phyloP scores from a whole-genome alignment of 2,113 vertebrate species.

The Rostratula benghalensis region DNA sequence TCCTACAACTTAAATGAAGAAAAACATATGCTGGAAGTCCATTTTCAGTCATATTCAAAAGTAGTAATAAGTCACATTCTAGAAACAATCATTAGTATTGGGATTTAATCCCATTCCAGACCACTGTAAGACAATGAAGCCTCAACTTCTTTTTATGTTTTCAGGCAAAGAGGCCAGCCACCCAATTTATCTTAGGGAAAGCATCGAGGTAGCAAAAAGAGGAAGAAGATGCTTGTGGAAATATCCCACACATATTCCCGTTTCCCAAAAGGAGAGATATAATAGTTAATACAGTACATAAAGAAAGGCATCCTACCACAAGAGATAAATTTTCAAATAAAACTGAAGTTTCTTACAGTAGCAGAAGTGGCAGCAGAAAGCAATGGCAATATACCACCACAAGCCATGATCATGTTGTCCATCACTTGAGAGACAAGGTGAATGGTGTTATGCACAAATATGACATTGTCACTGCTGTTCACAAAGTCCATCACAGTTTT shows the following conservation, averaged over 20 bases:
- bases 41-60: neutral
- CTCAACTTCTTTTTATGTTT: neutral
- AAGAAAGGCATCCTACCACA: neutral
- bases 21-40: neutral
- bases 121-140: neutral
- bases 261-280: neutral
- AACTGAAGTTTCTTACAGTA: constrained; percentile 81
- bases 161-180: neutral
- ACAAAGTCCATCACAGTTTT: constrained; percentile 98
- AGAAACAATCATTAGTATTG: neutral
- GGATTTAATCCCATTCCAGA: neutral
- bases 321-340: neutral
- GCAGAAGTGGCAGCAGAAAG: constrained; percentile 96
- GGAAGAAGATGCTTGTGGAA: neutral
- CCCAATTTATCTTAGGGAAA: neutral
- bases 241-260: neutral
- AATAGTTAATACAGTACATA: neutral
- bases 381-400: constrained; percentile 94
- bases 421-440: constrained; percentile 98
- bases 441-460: constrained; percentile 98
- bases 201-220: neutral
- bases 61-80: neutral
- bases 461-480: constrained; percentile 95
- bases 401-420: constrained; percentile 98
- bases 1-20: neutral